Base-by-base conservation (phyloP, 2,113 vertebrate genomes). In the Rhinoderma darwinii region DNA sequence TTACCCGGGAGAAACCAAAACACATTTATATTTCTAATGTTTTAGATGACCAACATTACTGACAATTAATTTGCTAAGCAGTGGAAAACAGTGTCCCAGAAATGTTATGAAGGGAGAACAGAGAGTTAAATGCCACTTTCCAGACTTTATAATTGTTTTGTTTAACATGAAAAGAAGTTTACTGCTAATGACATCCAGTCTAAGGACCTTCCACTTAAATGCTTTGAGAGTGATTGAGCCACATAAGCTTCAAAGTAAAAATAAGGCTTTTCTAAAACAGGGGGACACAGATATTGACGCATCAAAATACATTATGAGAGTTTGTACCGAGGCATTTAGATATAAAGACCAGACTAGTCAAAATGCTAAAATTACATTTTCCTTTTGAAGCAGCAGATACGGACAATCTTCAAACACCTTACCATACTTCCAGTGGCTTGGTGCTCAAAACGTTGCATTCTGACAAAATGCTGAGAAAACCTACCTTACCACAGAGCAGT, bases 401-500 rank as follows among this genome's bases (percentile, higher is more conserved):
- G 11, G 22, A 54, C n/a, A 54, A 20, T 39, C 47, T 54, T 51
- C n/a, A 78, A 86, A 72, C 50, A 41, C 74, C 85, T 88, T 78
- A 90, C 89, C 27, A 92, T 35, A 47, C 89, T 89, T 93, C 90
- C 88, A 92, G 87, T 74, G 91, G 88, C 90, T 93, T 91, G 37
- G 20, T 90, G 88, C 89, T 90, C 22, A 74, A 39, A 72, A 92
- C 92, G 93, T 91, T 91, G 75, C 83, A 93, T 90, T 88, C 90
- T 90, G 35, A 84, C 90, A 94, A 92, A 91, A 89, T 92, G 92
- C 89, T 94, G 92, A 92, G 91, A 94, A 94, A 93, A 98, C 97
- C 96, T 97, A 98, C 97, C 97, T 97, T 95, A 90, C 91, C 91
- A 92, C 90, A 90, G 90, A 93, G 95, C 95, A 89, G 93, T 96